Percentiles rank a stretch among this genome's conserved stretches.
Conservation (phyloP, 2,113 vertebrate genomes). For the Hylia prasina region DNA sequence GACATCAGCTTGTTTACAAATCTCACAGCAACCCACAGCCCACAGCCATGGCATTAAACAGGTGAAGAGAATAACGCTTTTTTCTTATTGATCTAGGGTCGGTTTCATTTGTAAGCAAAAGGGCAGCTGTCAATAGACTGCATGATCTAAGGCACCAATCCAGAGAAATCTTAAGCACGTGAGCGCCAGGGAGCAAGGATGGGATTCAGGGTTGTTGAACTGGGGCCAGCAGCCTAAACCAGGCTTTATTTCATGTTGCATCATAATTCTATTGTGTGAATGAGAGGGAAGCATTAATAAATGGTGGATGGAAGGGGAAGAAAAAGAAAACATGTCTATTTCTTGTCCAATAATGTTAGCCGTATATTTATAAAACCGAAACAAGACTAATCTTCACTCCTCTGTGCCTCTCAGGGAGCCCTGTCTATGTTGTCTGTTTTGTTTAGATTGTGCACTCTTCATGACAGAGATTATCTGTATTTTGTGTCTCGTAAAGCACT, state of each 20-base stretch:
- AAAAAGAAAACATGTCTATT: conserved; percentile 7
- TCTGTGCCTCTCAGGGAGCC: neutral
- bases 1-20: conserved; percentile 31
- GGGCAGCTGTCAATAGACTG: conserved; percentile 58
- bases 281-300: neutral
- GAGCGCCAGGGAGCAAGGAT: neutral
- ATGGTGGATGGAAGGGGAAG: neutral
- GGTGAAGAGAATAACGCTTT: conserved; percentile 36
- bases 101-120: conserved; percentile 61
- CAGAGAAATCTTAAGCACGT: conserved; percentile 7
- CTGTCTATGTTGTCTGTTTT: conserved; percentile 11
- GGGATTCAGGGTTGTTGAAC: conserved; percentile 9
- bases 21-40: neutral
- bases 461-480: neutral
- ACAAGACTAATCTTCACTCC: neutral
- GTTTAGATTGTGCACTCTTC: neutral
- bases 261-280: neutral
- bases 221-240: conserved; percentile 13
- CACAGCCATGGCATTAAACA: conserved; percentile 29
- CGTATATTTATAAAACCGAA: neutral
- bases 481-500: conserved; percentile 11
- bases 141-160: conserved; percentile 25
- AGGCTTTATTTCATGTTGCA: conserved; percentile 17
- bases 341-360: neutral
- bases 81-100: conserved; percentile 48